Percentiles rank a stretch among this genome's conserved stretches.
Evolutionary conservation across 2,113 vertebrate genomes (phyloP).

Genomic region (Salvelinus fontinalis): DNA sequence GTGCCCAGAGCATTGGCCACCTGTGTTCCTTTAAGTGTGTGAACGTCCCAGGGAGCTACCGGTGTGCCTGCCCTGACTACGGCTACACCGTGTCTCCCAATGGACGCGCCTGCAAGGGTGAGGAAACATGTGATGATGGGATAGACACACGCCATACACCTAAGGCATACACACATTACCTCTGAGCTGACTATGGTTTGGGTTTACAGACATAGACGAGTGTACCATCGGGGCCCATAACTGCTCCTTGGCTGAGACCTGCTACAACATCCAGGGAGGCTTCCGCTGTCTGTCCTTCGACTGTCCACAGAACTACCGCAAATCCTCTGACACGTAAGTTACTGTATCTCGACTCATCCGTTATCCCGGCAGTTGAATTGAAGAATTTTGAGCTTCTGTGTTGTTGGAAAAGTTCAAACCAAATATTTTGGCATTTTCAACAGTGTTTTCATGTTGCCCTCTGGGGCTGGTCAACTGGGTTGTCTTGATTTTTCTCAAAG

Average conservation of each 20-base stretch:
- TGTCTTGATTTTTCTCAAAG: not conserved
- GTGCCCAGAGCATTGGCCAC: constrained; percentile 82
- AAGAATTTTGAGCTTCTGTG: too few species aligned
- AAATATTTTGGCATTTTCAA: not conserved
- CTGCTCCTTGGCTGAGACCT: constrained; percentile 87
- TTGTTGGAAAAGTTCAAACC: too few species aligned
- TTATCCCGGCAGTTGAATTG: too few species aligned
- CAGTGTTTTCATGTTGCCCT: not conserved
- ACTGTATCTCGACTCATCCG: too few species aligned
- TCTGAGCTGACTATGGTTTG: constrained; percentile 20
- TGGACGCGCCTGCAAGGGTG: constrained; percentile 89
- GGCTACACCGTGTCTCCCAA: constrained; percentile 89
- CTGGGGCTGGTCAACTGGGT: not conserved
- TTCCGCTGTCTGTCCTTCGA: constrained; percentile 86
- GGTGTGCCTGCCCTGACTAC: constrained; percentile 87
- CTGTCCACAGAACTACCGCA: constrained; percentile 88
- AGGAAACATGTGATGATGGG: constrained; percentile 16
- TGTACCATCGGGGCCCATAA: constrained; percentile 87
- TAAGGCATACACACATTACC: not conserved
- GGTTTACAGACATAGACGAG: constrained; percentile 86
- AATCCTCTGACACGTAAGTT: constrained; percentile 86
- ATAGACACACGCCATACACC: too few species aligned
- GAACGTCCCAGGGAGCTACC: constrained; percentile 90
- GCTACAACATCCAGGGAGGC: constrained; percentile 90
- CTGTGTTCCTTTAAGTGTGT: constrained; percentile 91